These are phyloP conservation scores for Parnassius orleans DNA, from an alignment of 2,888 invertebrate genomes.

Conservation along the genomic window DNA sequence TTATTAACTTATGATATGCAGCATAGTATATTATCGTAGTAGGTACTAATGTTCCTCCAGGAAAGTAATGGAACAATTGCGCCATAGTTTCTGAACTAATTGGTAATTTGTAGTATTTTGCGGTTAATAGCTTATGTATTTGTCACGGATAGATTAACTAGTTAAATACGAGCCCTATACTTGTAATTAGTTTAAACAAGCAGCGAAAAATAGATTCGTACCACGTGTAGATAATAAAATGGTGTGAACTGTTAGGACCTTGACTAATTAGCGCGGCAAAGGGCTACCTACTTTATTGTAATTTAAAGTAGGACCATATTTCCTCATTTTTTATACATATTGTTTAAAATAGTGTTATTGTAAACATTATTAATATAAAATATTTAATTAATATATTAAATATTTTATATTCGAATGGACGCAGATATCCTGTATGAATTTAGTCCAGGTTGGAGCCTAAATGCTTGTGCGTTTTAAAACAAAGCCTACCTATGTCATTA, in stretches of 20 bases:
- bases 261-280: slow-evolving; percentile 8
- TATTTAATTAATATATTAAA: too few species aligned
- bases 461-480: slow-evolving; percentile 1
- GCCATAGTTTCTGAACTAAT: slow-evolving; percentile 43
- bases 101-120: slow-evolving; percentile 36
- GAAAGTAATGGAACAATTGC: slow-evolving; percentile 48
- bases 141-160: slow-evolving; percentile 30
- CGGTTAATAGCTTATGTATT: slow-evolving; percentile 29
- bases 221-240: slow-evolving; percentile 32
- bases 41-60: slow-evolving; percentile 42
- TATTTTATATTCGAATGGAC: not conserved
- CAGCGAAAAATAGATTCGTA: slow-evolving; percentile 31
- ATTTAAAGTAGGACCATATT: too few species aligned
- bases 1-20: slow-evolving; percentile 8
- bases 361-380: too few species aligned
- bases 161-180: slow-evolving; percentile 44
- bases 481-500: too few species aligned
- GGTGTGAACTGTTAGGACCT: slow-evolving; percentile 9
- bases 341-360: too few species aligned
- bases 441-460: slow-evolving; percentile 15
- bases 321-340: too few species aligned
- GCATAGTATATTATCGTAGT: slow-evolving; percentile 24
- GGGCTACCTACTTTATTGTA: not conserved
- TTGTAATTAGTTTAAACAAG: slow-evolving; percentile 32
- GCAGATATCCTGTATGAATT: slow-evolving; percentile 16